Evolutionary conservation across 2,888 invertebrate genomes (phyloP), one percentile per base, ranked within the genome.

Genomic region (Chaitophorus viminalis): DNA sequence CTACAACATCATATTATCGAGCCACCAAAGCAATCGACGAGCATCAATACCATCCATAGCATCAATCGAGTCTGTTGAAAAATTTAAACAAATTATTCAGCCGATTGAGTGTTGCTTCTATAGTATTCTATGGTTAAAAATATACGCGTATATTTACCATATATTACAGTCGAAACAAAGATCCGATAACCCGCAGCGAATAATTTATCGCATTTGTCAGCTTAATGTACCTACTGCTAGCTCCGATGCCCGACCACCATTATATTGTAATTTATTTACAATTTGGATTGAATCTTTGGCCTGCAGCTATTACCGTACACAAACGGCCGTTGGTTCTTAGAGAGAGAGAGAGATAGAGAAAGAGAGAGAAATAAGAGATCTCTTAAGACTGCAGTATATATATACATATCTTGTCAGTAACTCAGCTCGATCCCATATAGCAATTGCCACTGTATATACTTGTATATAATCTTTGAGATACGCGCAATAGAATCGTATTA

Each of bases 141-240:
- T 82, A 70, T 25, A 52, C 31, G 52, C 29, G 29, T 68, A 68
- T 82, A 70, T 52, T n/a, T n/a, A n/a, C n/a, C n/a, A n/a, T n/a
- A n/a, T n/a, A n/a, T n/a, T n/a, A 82, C 72, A 70, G 70, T 52
- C 52, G 52, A 82, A 82, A 82, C 70, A 72, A 46, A 46, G 81
- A 81, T 81, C 25, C 17, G 70, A 82, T 70, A 82, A 72, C 70
- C 70, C 70, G 1, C 25, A 31, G 70, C 70, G 31, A 29, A 82
- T 82, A 82, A 82, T 52, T 82, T 82, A 82, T 70, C 82, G 46
- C 82, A 52, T 82, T 70, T 82, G 70, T 82, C 82, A 52, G 82
- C 82, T 82, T 82, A 81, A 36, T 36, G 36, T 36, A 65, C 60
- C 46, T n/a, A n/a, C n/a, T n/a, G n/a, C n/a, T n/a, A n/a, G 25